Base-by-base conservation (phyloP, 2,113 vertebrate genomes). In the Porphyrio hochstetteri region DNA sequence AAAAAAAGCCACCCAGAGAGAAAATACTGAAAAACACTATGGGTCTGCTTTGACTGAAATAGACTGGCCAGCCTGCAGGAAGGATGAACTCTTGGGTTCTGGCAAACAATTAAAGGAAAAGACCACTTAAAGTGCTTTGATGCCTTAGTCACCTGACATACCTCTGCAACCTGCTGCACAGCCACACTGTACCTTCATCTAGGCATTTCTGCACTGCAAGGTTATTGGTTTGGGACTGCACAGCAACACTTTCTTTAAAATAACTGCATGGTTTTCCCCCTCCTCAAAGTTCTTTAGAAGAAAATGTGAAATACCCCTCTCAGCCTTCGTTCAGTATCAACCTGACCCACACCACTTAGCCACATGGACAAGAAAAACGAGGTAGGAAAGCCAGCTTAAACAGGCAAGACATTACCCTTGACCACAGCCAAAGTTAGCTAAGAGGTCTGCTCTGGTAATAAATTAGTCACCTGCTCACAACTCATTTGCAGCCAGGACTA, bases 181-280 rank as follows among this genome's bases (percentile, higher is more conserved):
- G 88, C 88, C 92, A 97, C 85, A 48, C 89, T 77, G 90, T 81
- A 93, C 90, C 86, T 95, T 96, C 93, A 86, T 85, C 81, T 91
- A 91, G 92, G 85, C 63, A 92, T 86, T 97, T 96, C 95, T 90
- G 82, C 90, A 93, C 65, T 88, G 85, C 93, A 97, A 90, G 70
- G 77, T 87, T 88, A 12, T 9, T 95, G 92, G 81, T 84, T 96
- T 90, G 90, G 64, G 92, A 95, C 90, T 86, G 84, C 92, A 88
- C 86, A 79, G 84, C 31, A 87, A 94, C 92, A 81, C 78, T 92
- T 96, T 88, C 95, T 95, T 83, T 96, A 94, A 96, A 97, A 74
- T 93, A 94, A 90, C 35, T 76, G 57, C 92, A 88, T 93, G 8
- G 10, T 38, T 13, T 93, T 94, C 82, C 90, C 86, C 93, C 64